A percentile compares a stretch with the other conserved stretches of the same genome.
Conservation (phyloP, 2,113 vertebrate species). For the Elephantulus edwardii region DNA sequence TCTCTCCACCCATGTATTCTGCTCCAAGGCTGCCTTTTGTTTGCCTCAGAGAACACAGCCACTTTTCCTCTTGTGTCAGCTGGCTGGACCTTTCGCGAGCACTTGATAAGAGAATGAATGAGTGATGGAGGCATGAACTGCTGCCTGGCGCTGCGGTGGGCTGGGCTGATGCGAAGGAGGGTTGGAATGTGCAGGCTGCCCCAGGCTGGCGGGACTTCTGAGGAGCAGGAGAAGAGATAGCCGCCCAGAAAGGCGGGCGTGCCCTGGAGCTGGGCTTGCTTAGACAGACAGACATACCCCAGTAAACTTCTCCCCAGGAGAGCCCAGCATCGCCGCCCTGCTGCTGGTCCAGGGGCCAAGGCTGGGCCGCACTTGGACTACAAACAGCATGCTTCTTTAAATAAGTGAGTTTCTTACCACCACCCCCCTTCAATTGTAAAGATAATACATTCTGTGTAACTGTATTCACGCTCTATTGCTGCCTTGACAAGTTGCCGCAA, state of each 20-base stretch:
- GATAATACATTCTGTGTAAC: too few species aligned
- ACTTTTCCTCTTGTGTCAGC: fast-evolving
- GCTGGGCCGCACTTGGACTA: neutral
- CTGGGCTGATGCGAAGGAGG: neutral
- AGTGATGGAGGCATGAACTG: fast-evolving
- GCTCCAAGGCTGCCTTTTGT: neutral
- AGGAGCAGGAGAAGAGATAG: neutral
- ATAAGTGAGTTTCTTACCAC: neutral
- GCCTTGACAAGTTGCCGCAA: fast-evolving
- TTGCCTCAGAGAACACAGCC: neutral
- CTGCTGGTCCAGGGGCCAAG: neutral
- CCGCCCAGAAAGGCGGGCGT: neutral
- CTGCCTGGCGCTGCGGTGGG: neutral
- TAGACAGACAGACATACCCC: neutral
- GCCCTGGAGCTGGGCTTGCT: neutral
- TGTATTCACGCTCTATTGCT: too few species aligned
- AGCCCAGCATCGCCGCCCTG: neutral
- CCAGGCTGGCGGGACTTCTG: fast-evolving
- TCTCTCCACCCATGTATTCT: neutral
- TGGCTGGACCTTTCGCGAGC: too few species aligned
- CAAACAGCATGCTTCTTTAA: fast-evolving
- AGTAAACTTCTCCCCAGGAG: fast-evolving
- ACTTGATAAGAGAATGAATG: too few species aligned
- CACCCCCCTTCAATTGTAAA: neutral
- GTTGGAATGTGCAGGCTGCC: neutral